Evolutionary conservation across 2,888 invertebrate species (phyloP).

Genomic region (Leptinotarsa haldemani): DNA sequence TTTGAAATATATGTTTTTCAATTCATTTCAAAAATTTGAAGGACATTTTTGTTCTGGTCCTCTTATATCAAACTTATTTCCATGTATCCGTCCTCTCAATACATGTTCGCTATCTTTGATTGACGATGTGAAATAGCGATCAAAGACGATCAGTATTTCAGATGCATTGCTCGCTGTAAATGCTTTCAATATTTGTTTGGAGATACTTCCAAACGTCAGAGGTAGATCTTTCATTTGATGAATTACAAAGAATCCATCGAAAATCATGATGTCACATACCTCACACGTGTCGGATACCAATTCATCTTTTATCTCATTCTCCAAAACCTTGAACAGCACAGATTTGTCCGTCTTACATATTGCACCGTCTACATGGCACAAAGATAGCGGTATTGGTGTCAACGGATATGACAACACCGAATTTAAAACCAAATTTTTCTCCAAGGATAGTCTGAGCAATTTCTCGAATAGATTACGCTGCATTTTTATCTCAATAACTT

Average conservation of each 20-base stretch:
- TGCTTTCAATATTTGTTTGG: constrained; percentile 26
- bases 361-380: constrained; percentile 10
- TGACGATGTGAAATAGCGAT: constrained; percentile 23
- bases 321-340: constrained; percentile 18
- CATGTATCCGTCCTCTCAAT: constrained; percentile 23
- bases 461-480: neutral
- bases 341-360: constrained; percentile 1
- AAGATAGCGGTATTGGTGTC: constrained; percentile 2
- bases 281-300: constrained; percentile 21
- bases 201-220: constrained; percentile 25
- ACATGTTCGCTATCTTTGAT: constrained; percentile 23
- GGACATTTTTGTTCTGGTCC: constrained; percentile 21
- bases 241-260: constrained; percentile 26
- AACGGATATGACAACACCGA: constrained; percentile 4
- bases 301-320: constrained; percentile 23
- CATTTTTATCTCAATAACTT: neutral
- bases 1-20: constrained; percentile 26
- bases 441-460: constrained; percentile 1
- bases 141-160: constrained; percentile 25
- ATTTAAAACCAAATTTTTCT: constrained; percentile 4
- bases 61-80: constrained; percentile 22
- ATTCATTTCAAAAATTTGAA: constrained; percentile 19
- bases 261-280: constrained; percentile 25
- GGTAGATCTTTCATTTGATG: constrained; percentile 25
- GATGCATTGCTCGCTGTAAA: constrained; percentile 24